phyloP scores from a whole-genome alignment of 2,113 vertebrate species.

The Gambusia affinis region DNA sequence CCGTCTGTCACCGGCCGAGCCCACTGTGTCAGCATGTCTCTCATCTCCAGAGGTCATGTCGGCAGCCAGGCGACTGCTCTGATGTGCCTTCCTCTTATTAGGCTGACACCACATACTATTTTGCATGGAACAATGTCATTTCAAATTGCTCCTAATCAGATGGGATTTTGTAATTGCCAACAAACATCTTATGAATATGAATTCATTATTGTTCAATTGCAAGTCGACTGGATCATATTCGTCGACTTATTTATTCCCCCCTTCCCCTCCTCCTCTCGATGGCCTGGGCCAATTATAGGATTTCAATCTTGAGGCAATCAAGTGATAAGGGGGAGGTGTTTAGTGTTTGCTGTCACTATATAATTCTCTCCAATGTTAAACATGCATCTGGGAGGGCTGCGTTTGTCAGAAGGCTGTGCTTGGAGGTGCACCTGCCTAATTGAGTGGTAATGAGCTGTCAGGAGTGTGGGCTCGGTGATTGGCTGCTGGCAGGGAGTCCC shows the following conservation, averaged over 20 bases:
- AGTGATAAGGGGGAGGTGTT: slow-evolving; percentile 73
- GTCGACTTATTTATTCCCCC: slow-evolving; percentile 52
- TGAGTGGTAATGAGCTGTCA: slow-evolving; percentile 82
- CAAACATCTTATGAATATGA: slow-evolving; percentile 74
- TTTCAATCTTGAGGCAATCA: slow-evolving; percentile 78
- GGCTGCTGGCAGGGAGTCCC: slow-evolving; percentile 63
- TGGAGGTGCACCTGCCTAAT: slow-evolving; percentile 80
- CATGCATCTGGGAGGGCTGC: slow-evolving; percentile 73
- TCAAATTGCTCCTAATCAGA: slow-evolving; percentile 72
- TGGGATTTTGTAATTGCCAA: slow-evolving; percentile 72
- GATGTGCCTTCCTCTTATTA: slow-evolving; percentile 66
- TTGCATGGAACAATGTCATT: slow-evolving; percentile 68
- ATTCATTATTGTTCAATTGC: slow-evolving; percentile 79
- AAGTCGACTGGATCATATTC: slow-evolving; percentile 69
- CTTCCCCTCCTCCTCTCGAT: slow-evolving; percentile 31
- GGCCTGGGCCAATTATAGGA: slow-evolving; percentile 74
- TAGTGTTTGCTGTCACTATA: slow-evolving; percentile 76
- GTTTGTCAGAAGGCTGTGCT: slow-evolving; percentile 65
- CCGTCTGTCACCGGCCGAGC: slow-evolving; percentile 58
- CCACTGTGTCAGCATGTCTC: slow-evolving; percentile 63
- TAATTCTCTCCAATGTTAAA: slow-evolving; percentile 76
- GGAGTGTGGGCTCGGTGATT: slow-evolving; percentile 64
- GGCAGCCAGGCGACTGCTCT: slow-evolving; percentile 32
- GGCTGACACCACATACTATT: slow-evolving; percentile 62
- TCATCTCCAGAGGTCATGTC: slow-evolving; percentile 66